These are phyloP conservation scores for Pao palembangensis DNA, from an alignment of 2,113 vertebrate species.

Conservation along the genomic window DNA sequence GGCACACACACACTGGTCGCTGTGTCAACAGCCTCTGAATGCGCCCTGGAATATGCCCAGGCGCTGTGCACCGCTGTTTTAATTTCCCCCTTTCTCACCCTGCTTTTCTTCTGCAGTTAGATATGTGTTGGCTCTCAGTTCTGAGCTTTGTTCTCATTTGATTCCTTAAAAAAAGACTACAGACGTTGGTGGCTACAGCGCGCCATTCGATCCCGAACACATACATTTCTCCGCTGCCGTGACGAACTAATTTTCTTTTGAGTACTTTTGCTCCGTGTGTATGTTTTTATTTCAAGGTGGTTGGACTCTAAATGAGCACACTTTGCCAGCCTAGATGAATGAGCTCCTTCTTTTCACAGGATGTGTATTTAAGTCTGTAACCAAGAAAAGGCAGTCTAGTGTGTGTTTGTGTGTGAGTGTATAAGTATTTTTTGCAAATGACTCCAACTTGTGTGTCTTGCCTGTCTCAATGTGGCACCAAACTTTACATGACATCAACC, in stretches of 20 bases:
- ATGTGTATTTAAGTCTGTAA: constrained; percentile 50
- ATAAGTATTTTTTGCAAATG: constrained; percentile 1
- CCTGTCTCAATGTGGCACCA: constrained; percentile 55
- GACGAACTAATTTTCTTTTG: constrained; percentile 63
- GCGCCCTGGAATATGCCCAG: constrained; percentile 47
- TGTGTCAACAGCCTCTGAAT: constrained; percentile 51
- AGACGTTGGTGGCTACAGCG: constrained; percentile 23
- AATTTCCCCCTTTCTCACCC: constrained; percentile 24
- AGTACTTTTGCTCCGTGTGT: constrained; percentile 68
- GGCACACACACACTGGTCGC: constrained; percentile 57
- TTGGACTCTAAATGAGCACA: constrained; percentile 71
- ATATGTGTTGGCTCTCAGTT: constrained; percentile 38
- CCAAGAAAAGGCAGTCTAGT: constrained; percentile 1
- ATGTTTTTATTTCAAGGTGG: constrained; percentile 72
- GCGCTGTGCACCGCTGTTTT: constrained; percentile 16
- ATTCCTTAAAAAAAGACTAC: constrained; percentile 46
- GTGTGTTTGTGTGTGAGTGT: constrained; percentile 20
- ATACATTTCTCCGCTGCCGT: constrained; percentile 51
- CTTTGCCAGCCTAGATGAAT: constrained; percentile 75
- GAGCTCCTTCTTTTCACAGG: constrained; percentile 72
- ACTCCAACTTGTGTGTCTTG: constrained; percentile 23
- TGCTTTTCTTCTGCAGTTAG: constrained; percentile 41
- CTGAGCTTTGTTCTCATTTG: constrained; percentile 55
- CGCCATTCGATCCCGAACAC: constrained; percentile 44
- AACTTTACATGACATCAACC: constrained; percentile 76